Evolutionary conservation across 30 jellyfish, hydroid and myxozoan species (phyloP).

Genomic region (Mastigias papua): DNA sequence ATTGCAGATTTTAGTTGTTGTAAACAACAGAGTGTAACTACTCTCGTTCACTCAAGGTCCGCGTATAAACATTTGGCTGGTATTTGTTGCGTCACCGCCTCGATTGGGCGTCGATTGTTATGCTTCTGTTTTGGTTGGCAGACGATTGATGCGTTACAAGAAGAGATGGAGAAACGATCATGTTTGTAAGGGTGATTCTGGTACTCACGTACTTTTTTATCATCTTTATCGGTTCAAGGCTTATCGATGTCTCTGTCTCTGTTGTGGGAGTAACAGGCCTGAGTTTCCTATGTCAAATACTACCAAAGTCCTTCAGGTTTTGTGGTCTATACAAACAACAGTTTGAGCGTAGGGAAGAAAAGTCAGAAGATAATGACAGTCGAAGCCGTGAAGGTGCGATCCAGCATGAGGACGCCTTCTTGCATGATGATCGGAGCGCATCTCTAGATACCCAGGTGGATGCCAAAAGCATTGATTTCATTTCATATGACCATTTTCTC

Average conservation of each 20-base stretch:
- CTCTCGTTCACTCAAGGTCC: no score
- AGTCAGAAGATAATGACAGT: background rate
- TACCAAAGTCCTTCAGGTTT: conserved; percentile 36
- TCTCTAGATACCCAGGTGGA: background rate
- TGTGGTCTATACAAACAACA: background rate
- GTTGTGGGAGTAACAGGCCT: conserved; percentile 61
- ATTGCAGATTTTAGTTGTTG: no score
- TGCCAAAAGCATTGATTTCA: conserved; percentile 51
- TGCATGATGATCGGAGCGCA: background rate
- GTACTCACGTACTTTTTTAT: conserved; percentile 61
- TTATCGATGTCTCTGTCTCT: conserved; percentile 71
- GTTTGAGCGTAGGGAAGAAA: background rate
- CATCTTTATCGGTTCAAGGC: conserved; percentile 77
- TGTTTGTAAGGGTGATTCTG: conserved; percentile 63
- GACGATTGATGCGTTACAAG: background rate
- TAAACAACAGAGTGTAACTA: no score
- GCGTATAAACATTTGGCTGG: conserved; percentile 51
- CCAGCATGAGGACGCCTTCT: background rate
- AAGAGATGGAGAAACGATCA: background rate
- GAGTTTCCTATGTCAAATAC: conserved; percentile 27
- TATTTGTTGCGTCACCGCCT: conserved; percentile 57
- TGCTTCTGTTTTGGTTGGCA: conserved; percentile 1
- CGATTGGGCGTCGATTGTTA: conserved; percentile 9
- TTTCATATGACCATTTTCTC: conserved; percentile 65
- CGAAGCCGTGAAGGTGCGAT: conserved; percentile 9